Percentiles rank a stretch among this genome's conserved stretches.
Conservation (phyloP, 2,888 invertebrate species). For the Trileptium ribeirensis region DNA sequence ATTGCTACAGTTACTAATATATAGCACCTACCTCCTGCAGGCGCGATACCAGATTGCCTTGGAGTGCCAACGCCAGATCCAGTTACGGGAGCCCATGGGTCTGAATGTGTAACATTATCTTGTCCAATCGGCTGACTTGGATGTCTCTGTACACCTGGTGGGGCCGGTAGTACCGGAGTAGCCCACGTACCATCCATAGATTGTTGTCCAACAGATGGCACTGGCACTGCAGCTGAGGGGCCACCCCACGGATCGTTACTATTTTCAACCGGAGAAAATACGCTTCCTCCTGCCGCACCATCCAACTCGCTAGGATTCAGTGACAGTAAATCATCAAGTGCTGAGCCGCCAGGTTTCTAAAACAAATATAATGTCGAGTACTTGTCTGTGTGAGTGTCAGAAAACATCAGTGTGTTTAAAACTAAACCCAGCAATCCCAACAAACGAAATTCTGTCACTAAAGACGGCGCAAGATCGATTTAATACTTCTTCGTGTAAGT, state of each 20-base stretch:
- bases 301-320: not conserved
- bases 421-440: too few species aligned
- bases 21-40: too few species aligned
- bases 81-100: conserved; percentile 9
- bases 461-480: too few species aligned
- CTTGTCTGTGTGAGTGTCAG: too few species aligned
- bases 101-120: not conserved
- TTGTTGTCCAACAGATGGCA: not conserved
- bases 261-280: conserved; percentile 5
- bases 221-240: not conserved
- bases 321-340: conserved; percentile 3
- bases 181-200: not conserved
- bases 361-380: too few species aligned
- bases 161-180: not conserved
- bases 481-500: too few species aligned
- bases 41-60: too few species aligned
- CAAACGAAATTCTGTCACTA: too few species aligned
- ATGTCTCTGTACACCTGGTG: not conserved
- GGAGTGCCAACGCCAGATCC: too few species aligned
- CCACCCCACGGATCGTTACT: not conserved
- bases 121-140: not conserved
- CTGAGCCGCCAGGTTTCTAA: conserved; percentile 3
- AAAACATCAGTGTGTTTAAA: too few species aligned
- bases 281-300: conserved; percentile 14
- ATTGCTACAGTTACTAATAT: too few species aligned